Evolutionary conservation across 2,888 invertebrate species (phyloP).

Genomic region (Trachelus troglodyta): DNA sequence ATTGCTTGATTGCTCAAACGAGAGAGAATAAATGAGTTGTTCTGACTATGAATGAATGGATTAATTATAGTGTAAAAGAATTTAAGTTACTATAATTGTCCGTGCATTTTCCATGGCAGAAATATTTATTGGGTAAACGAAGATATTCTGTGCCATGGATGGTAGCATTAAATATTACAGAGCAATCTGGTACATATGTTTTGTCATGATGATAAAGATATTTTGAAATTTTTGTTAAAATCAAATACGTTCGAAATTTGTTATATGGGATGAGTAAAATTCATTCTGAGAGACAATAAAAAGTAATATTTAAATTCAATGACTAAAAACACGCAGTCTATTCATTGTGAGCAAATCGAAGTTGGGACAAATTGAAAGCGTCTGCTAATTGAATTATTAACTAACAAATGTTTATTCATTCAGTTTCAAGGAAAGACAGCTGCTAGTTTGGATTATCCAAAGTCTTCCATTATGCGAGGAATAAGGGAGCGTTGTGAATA

Average conservation of each 20-base stretch:
- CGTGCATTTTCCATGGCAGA: not conserved
- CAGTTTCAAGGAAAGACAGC: not conserved
- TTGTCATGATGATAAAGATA: not conserved
- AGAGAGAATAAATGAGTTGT: not conserved
- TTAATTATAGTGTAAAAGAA: not conserved
- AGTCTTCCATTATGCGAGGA: not conserved
- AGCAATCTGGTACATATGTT: not conserved
- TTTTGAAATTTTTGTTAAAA: not conserved
- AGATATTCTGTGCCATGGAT: not conserved
- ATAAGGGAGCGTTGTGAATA: not conserved
- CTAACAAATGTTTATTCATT: too few relatives aligned
- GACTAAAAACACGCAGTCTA: not conserved
- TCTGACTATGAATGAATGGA: not conserved
- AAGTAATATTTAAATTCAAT: not conserved
- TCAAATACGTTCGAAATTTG: not conserved
- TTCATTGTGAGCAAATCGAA: not conserved
- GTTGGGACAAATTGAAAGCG: not conserved
- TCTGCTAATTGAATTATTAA: not conserved
- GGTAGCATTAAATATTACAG: not conserved
- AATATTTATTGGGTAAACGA: too few relatives aligned
- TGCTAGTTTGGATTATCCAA: not conserved
- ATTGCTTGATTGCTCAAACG: not conserved
- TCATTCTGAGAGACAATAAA: not conserved
- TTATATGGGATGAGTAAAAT: not conserved
- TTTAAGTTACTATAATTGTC: not conserved